Conservation (phyloP, 1,140 invertebrate genomes). For the Aradophagus sp. region DNA sequence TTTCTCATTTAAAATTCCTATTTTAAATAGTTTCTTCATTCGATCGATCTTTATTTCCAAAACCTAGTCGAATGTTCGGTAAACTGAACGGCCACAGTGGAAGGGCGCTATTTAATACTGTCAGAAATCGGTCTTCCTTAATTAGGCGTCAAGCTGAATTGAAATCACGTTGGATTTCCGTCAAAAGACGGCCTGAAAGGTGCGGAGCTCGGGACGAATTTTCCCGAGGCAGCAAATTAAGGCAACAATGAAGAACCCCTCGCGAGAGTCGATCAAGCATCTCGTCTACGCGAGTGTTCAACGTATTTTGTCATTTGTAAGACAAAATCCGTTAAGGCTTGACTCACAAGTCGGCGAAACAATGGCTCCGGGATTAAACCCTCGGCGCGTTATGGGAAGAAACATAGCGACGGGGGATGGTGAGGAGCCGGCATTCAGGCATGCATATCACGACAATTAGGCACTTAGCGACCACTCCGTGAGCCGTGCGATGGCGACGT, state of each 20-base stretch:
- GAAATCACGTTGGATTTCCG: no score
- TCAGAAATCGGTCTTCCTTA: no score
- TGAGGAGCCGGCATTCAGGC: constrained; percentile 29
- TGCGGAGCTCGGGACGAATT: no score
- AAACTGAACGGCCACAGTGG: no score
- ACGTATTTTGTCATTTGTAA: constrained; percentile 68
- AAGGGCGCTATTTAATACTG: no score
- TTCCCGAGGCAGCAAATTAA: no score
- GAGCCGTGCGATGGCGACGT: constrained; percentile 3
- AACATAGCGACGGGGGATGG: constrained; percentile 26
- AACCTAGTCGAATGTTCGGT: no score
- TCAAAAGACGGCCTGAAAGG: no score
- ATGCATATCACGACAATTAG: constrained; percentile 60
- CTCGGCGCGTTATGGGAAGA: constrained; percentile 49
- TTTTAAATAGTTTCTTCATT: no score
- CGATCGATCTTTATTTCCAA: no score
- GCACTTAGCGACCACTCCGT: constrained; percentile 51
- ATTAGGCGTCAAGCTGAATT: no score
- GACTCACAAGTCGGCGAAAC: constrained; percentile 65
- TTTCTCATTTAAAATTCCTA: no score
- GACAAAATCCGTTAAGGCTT: constrained; percentile 73
- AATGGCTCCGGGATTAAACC: constrained; percentile 59
- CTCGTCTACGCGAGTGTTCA: constrained; percentile 56
- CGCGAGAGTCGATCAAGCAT: constrained; percentile 40
- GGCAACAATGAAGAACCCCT: constrained; percentile 44